These are phyloP conservation scores for Keiferia lycopersicella DNA, from an alignment of 2,888 invertebrate species.

Conservation along the genomic window DNA sequence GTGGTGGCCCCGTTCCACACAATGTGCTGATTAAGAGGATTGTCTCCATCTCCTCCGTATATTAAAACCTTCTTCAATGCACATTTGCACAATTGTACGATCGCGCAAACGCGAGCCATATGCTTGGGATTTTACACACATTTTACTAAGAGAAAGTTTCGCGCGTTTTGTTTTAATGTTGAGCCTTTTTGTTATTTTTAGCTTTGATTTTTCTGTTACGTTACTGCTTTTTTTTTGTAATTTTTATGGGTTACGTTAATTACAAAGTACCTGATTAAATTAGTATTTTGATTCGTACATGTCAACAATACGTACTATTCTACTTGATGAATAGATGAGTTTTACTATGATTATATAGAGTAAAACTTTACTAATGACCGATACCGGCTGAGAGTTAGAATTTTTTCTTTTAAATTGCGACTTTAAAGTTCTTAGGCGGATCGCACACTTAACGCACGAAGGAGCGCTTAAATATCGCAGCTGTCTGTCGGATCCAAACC, in stretches of 20 bases:
- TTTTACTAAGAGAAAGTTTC: conserved; percentile 54
- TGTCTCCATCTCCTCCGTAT: conserved; percentile 76
- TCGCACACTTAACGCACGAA: too few relatives aligned
- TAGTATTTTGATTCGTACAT: too few relatives aligned
- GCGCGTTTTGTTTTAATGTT: conserved; percentile 45
- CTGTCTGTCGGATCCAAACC: too few relatives aligned
- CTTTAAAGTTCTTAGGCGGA: too few relatives aligned
- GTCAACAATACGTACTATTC: too few relatives aligned
- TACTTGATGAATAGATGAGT: too few relatives aligned
- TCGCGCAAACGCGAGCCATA: conserved; percentile 27
- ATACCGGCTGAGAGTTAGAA: too few relatives aligned
- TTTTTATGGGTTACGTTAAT: neutral
- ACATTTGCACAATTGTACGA: conserved; percentile 37
- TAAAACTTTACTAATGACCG: too few relatives aligned
- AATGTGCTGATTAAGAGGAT: conserved; percentile 81
- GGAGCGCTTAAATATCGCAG: too few relatives aligned
- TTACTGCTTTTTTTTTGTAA: conserved; percentile 37
- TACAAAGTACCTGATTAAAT: too few relatives aligned
- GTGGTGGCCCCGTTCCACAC: conserved; percentile 78
- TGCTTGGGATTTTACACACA: conserved; percentile 8
- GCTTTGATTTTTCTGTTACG: conserved; percentile 46
- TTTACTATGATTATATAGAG: too few relatives aligned
- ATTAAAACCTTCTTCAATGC: conserved; percentile 73
- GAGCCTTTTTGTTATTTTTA: conserved; percentile 51
- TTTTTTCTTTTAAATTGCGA: too few relatives aligned